Conservation (phyloP, 2,113 vertebrate genomes). For the Lepisosteus oculatus region DNA sequence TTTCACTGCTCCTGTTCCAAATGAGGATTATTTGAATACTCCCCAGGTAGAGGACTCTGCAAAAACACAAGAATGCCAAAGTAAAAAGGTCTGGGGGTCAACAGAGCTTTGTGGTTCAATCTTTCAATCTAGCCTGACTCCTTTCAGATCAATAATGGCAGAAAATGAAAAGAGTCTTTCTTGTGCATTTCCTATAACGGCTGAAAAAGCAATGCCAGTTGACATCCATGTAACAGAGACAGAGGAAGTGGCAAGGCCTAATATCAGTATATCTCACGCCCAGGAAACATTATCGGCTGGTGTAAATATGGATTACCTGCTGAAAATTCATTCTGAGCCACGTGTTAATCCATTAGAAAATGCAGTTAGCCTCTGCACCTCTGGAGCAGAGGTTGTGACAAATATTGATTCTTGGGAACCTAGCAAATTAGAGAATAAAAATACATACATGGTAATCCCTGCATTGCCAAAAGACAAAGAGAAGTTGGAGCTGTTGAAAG, state of each 20-base stretch:
- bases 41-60: background rate
- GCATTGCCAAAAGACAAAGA: constrained; percentile 1
- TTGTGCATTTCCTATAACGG: background rate
- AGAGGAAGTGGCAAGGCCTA: background rate
- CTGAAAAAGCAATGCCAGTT: constrained; percentile 1
- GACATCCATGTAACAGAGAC: background rate
- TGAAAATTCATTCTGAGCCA: constrained; percentile 6
- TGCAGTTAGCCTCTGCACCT: background rate
- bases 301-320: background rate
- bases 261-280: background rate
- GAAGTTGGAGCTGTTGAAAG: constrained; percentile 7
- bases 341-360: constrained; percentile 1
- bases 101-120: background rate
- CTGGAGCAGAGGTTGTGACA: constrained; percentile 6
- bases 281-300: constrained; percentile 1
- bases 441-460: constrained; percentile 6
- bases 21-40: background rate
- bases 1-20: background rate
- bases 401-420: background rate
- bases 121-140: background rate
- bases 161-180: background rate
- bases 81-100: background rate
- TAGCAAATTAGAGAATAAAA: background rate
- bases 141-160: background rate
- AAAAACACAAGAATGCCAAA: background rate